Conservation (phyloP, 2,113 vertebrate genomes). For the Chlorodrepanis virens region DNA sequence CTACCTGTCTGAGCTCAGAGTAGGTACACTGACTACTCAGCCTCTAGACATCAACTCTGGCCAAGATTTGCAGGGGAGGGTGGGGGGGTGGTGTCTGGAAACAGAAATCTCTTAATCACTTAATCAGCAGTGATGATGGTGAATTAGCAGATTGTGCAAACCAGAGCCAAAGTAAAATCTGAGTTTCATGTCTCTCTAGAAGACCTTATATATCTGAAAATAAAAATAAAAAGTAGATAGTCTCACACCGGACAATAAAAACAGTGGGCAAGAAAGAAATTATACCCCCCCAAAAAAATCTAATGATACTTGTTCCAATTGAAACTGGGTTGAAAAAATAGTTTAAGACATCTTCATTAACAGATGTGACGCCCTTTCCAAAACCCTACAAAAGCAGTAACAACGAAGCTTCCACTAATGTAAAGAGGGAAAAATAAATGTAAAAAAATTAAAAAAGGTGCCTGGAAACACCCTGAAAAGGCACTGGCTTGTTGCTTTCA, state of each 20-base stretch:
- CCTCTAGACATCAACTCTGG: not conserved
- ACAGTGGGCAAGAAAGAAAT: not conserved
- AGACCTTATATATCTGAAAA: not conserved
- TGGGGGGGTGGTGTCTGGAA: not conserved
- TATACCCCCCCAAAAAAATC: not conserved
- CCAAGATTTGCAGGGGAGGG: not conserved
- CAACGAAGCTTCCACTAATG: not conserved
- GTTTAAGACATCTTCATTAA: not conserved
- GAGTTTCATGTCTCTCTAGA: not conserved
- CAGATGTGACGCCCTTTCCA: not conserved
- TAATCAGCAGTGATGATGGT: not conserved
- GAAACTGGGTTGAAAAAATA: not conserved
- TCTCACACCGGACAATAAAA: not conserved
- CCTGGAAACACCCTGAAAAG: not conserved
- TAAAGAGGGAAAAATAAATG: not conserved
- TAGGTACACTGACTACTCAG: not conserved
- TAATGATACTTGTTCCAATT: not conserved
- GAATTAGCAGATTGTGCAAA: not conserved
- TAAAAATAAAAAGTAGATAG: not conserved
- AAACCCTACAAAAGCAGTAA: not conserved
- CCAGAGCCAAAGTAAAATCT: not conserved
- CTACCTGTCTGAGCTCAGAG: not conserved
- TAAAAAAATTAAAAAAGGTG: not conserved
- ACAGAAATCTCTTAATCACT: not conserved
- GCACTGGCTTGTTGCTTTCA: not conserved